Evolutionary conservation across 2,888 invertebrate genomes (phyloP).

Genomic region (Biston stratarius): DNA sequence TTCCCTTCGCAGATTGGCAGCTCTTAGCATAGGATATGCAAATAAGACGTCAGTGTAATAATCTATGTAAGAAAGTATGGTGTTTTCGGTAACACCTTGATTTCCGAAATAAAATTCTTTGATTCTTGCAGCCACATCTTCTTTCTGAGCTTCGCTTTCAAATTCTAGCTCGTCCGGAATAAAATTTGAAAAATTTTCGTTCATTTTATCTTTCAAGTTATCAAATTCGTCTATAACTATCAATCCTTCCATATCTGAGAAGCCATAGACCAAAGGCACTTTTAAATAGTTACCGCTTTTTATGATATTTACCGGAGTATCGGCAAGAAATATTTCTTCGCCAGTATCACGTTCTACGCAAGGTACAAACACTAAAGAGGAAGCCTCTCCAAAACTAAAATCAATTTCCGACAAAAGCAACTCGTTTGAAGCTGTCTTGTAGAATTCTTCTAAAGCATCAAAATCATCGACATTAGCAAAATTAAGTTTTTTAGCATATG

Average conservation of each 20-base stretch:
- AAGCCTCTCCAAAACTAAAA: constrained; percentile 28
- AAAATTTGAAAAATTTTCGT: constrained; percentile 52
- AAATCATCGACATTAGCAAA: constrained; percentile 14
- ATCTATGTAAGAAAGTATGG: constrained; percentile 44
- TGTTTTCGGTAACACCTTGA: constrained; percentile 43
- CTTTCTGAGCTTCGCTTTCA: constrained; percentile 45
- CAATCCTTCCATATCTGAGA: constrained; percentile 58
- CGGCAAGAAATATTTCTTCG: constrained; percentile 50
- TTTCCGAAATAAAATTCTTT: constrained; percentile 64
- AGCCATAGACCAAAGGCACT: constrained; percentile 62
- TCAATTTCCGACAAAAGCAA: not conserved
- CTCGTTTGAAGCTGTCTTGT: constrained; percentile 46
- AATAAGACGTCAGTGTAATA: constrained; percentile 67
- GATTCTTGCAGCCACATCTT: constrained; percentile 47
- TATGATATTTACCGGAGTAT: constrained; percentile 58
- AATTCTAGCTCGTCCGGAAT: constrained; percentile 51
- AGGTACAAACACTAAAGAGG: constrained; percentile 47
- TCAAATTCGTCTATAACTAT: constrained; percentile 45
- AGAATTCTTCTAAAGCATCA: constrained; percentile 38
- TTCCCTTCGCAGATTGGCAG: constrained; percentile 49
- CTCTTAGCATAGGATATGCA: constrained; percentile 53
- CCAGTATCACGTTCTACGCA: constrained; percentile 49
- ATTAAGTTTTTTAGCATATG: constrained; percentile 5
- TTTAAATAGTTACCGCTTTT: constrained; percentile 56
- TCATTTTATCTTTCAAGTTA: constrained; percentile 50